Base-by-base conservation (phyloP, 2,113 vertebrate genomes). In the Oryctolagus cuniculus region DNA sequence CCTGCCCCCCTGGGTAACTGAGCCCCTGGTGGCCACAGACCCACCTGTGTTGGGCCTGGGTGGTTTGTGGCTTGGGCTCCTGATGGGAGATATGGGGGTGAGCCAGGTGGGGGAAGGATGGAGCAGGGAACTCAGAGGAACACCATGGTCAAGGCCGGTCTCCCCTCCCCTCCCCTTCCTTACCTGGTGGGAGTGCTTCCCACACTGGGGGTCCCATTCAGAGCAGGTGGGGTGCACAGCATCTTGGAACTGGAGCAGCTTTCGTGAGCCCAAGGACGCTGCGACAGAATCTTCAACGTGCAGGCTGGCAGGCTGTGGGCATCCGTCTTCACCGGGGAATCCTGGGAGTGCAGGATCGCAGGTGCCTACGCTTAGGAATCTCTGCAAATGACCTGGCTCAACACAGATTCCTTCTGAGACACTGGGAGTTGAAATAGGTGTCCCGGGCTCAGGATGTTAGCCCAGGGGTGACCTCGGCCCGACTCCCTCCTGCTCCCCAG, bases 271-370 rank as follows among this genome's bases (percentile, higher is more conserved):
- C 51, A 27, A 55, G 78, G 66, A 80, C 5, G 58, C 25, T 74
- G 93, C 93, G 69, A 63, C 25, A 87, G 79, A 82, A 79, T 73
- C 63, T 94, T 78, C 82, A 80, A 93, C 84, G 82, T 36, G 5
- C 90, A 44, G 77, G 79, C 77, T 44, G 85, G 5, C 90, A 44
- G 77, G 79, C 77, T 44, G 85, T 74, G 85, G 49, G 85, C 55
- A 63, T 74, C 66, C 36, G 49, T 72, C 69, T 55, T 74, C 44
- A 61, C 44, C 44, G 44, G 44, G 44, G 44, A 44, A 44, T 44
- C 44, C 44, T 44, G 44, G 7, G 44, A 89, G 74, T n/a, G 1
- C 84, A 51, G 64, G 73, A 80, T 44, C 44, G 44, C 44, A 9
- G 44, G 44, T 44, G 44, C 44, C 44, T 44, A 44, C 6, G 44